Base-by-base conservation (phyloP, 1,140 invertebrate species). In the Streblospio benedicti region DNA sequence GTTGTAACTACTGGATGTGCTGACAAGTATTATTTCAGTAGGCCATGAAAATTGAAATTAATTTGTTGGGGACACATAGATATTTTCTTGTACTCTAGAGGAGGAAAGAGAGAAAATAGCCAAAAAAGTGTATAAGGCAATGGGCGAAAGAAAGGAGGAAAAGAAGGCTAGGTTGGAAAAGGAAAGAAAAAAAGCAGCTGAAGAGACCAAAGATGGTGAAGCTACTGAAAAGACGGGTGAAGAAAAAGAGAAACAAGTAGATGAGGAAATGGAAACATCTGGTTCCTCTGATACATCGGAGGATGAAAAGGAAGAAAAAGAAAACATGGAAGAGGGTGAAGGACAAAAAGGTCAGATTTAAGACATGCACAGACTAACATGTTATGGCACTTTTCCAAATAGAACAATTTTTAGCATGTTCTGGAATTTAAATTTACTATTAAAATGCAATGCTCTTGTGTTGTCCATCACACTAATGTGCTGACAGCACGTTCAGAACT, bases 121-220 rank as follows among this genome's bases (percentile, higher is more conserved):
- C 50, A 59, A 62, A 27, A 61, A 69, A 57, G 69, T 71, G n/a
- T 62, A 65, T 60, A 67, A 73, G 47, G 71, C 71, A 14, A 71
- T 73, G 71, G 59, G 20, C 18, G 59, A 62, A 55, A 53, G 16
- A 16, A 43, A 41, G 6, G 61, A 62, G 28, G 43, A 52, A 38
- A 53, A 20, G 20, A 38, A 32, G 5, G 30, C 51, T 60, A 20
- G 6, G n/a, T 25, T 27, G 25, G 16, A 58, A 44, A 58, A 49
- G 56, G 27, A 57, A 47, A 58, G 23, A 27, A 31, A 16, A 31
- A 58, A 27, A 25, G 20, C 25, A 23, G 62, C 63, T 31, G 61
- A 61, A 47, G 49, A 38, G 18, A 38, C 52, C 32, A 44, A 57
- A 18, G 18, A 49, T 25, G 38, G 30, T 28, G 41, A 18, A 43